phyloP scores from a whole-genome alignment of 1,140 invertebrate species.

The Latrodectus geometricus region DNA sequence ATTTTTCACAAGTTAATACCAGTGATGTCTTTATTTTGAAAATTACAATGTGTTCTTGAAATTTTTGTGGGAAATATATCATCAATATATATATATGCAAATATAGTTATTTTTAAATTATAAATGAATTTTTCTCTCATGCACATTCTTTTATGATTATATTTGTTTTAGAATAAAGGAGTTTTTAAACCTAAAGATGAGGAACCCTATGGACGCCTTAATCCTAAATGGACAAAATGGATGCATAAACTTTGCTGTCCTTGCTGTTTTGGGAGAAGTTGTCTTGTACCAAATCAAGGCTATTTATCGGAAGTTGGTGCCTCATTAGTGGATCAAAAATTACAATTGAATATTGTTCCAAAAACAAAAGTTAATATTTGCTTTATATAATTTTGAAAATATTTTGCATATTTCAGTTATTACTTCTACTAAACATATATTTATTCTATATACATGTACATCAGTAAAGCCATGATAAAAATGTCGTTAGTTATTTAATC shows the following conservation, averaged over 20 bases:
- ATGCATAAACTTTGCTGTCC: conserved; percentile 99
- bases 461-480: neutral
- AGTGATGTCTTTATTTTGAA: too few relatives aligned
- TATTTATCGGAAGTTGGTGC: conserved; percentile 98
- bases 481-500: neutral
- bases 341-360: conserved; percentile 94
- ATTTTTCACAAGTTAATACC: too few relatives aligned
- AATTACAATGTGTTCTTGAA: too few relatives aligned
- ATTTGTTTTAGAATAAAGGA: conserved; percentile 79
- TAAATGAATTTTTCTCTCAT: neutral
- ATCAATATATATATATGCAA: too few relatives aligned
- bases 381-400: neutral
- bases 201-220: conserved; percentile 92
- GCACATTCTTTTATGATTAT: neutral
- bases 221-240: conserved; percentile 99
- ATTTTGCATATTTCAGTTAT: neutral
- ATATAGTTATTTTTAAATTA: too few relatives aligned
- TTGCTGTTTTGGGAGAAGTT: conserved; percentile 98
- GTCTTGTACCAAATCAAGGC: conserved; percentile 98
- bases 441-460: neutral
- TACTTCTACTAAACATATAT: neutral
- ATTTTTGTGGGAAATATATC: too few relatives aligned
- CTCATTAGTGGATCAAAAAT: conserved; percentile 92
- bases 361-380: conserved; percentile 85
- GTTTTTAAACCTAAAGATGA: conserved; percentile 99